These are phyloP conservation scores for Ceuthmochares aereus DNA, from an alignment of 2,113 vertebrate genomes.

Conservation along the genomic window DNA sequence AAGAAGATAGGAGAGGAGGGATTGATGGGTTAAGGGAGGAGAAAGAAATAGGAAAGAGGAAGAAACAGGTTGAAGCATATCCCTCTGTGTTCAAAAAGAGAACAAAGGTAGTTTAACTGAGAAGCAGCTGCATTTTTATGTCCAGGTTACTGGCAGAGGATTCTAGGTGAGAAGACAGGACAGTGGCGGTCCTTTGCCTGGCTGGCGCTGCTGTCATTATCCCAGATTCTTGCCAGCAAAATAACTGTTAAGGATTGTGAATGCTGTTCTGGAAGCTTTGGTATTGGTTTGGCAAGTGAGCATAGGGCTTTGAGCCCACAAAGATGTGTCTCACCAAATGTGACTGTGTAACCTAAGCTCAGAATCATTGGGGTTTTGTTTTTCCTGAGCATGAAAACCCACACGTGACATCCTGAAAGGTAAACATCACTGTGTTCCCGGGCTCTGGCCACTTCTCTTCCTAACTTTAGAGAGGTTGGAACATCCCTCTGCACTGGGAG, in stretches of 20 bases:
- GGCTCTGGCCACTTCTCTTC: neutral
- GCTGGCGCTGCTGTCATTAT: neutral
- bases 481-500: neutral
- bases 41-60: neutral
- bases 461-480: rapidly evolving
- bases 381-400: neutral
- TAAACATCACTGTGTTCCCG: neutral
- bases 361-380: neutral
- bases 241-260: neutral
- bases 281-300: neutral
- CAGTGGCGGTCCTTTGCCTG: neutral
- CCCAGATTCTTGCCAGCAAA: neutral
- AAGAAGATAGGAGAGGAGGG: neutral
- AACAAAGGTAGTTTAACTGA: neutral
- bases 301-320: neutral
- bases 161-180: neutral
- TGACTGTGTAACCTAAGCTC: neutral
- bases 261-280: neutral
- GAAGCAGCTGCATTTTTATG: neutral
- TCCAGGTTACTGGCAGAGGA: neutral
- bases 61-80: neutral
- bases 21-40: neutral
- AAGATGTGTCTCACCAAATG: rapidly evolving
- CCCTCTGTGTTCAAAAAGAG: neutral
- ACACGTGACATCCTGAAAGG: rapidly evolving